Percentiles rank a stretch among this genome's conserved stretches.
Conservation (phyloP, 2,888 invertebrate species). For the Pristionchus maxplancki region DNA sequence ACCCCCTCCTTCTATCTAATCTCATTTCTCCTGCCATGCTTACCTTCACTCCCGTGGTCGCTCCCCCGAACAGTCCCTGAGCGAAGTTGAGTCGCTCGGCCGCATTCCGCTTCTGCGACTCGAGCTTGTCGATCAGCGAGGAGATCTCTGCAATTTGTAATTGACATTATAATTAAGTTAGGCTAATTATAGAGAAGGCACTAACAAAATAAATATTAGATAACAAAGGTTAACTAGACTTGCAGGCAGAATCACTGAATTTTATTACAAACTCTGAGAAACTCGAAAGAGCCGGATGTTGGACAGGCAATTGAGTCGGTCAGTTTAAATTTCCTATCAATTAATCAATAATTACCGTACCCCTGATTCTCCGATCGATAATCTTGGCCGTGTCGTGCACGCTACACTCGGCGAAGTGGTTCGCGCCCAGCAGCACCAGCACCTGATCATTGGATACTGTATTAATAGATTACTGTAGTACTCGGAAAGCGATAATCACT, state of each 20-base stretch:
- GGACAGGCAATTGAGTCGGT: too few relatives aligned
- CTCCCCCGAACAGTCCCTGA: conserved; percentile 10
- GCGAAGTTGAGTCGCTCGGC: conserved; percentile 23
- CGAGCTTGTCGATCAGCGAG: conserved; percentile 1
- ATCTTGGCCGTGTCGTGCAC: conserved; percentile 42
- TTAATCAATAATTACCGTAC: background rate
- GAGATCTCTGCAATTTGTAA: conserved; percentile 38
- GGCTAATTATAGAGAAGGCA: background rate
- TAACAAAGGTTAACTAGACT: background rate
- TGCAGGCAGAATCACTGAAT: too few relatives aligned
- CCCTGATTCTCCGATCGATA: conserved; percentile 44
- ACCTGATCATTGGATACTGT: background rate
- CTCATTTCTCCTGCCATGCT: background rate
- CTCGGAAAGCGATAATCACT: too few relatives aligned
- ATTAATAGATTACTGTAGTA: background rate
- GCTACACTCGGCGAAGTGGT: conserved; percentile 41
- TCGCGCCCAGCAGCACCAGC: conserved; percentile 24
- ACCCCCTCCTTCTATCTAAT: too few relatives aligned
- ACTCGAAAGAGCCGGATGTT: too few relatives aligned
- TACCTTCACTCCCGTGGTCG: background rate
- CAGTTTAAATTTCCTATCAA: too few relatives aligned
- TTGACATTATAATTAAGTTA: too few relatives aligned
- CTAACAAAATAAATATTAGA: background rate
- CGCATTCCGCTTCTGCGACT: conserved; percentile 39
- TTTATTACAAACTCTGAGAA: too few relatives aligned